Evolutionary conservation across 2,888 invertebrate species (phyloP).

Genomic region (Drosophila merina): DNA sequence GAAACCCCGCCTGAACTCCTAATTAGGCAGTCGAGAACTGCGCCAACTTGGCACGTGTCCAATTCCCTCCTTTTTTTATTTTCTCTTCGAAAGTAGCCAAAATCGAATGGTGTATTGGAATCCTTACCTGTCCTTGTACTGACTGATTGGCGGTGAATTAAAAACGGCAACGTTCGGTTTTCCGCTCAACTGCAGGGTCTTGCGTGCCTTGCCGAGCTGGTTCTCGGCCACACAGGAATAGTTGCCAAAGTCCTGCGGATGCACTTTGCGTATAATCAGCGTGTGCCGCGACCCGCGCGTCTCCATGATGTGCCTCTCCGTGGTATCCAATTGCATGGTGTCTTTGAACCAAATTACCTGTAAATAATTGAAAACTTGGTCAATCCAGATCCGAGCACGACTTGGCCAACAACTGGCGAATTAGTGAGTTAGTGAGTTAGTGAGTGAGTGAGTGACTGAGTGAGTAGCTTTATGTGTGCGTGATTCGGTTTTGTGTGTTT

Average conservation of each 20-base stretch:
- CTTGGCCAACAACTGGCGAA: constrained; percentile 12
- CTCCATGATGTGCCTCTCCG: constrained; percentile 88
- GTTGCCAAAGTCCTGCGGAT: constrained; percentile 88
- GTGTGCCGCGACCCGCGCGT: constrained; percentile 88
- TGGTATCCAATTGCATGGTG: constrained; percentile 88
- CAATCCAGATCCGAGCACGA: constrained; percentile 47
- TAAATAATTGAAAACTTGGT: constrained; percentile 76
- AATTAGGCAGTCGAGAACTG: constrained; percentile 26
- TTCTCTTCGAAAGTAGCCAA: not conserved
- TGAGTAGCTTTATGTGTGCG: constrained; percentile 21
- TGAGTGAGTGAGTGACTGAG: too few species aligned
- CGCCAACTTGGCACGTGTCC: constrained; percentile 11
- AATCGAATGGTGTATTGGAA: not conserved
- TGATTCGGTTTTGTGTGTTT: constrained; percentile 26
- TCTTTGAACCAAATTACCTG: constrained; percentile 89
- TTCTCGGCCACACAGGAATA: constrained; percentile 89
- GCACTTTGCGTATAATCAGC: constrained; percentile 88
- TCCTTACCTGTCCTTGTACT: constrained; percentile 84
- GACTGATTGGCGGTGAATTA: constrained; percentile 87
- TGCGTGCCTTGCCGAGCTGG: constrained; percentile 87
- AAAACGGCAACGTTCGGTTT: constrained; percentile 88
- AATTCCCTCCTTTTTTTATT: constrained; percentile 1
- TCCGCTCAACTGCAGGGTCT: constrained; percentile 88
- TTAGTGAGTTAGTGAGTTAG: not conserved
- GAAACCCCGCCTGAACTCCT: not conserved